Conservation (phyloP, 2,888 invertebrate genomes). For the Neoascia interrupta region DNA sequence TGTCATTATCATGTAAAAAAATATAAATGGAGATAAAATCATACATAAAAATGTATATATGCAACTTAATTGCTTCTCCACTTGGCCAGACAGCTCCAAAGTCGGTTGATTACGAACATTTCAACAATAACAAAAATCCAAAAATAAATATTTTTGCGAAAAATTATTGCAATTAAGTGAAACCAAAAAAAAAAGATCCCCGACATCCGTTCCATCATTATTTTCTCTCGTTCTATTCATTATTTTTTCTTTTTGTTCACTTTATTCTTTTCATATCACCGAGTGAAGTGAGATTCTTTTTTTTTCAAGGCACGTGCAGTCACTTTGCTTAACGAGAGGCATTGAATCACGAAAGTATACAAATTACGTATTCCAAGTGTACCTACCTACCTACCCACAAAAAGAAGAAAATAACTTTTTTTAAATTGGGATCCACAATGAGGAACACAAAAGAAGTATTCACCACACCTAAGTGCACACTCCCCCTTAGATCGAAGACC, state of each 20-base stretch:
- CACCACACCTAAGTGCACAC: slow-evolving; percentile 17
- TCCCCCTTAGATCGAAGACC: slow-evolving; percentile 4
- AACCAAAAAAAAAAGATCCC: slow-evolving; percentile 45
- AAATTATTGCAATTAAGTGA: slow-evolving; percentile 53
- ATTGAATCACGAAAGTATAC: slow-evolving; percentile 10
- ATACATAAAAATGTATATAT: not conserved
- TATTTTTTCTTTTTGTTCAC: not conserved
- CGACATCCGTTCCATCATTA: slow-evolving; percentile 48
- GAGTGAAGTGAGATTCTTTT: not conserved
- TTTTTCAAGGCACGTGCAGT: slow-evolving; percentile 42
- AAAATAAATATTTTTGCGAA: slow-evolving; percentile 32
- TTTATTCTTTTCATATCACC: slow-evolving; percentile 10
- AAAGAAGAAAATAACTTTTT: no score
- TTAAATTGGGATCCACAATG: slow-evolving; percentile 16
- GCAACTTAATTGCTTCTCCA: slow-evolving; percentile 4
- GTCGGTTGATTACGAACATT: slow-evolving; percentile 29
- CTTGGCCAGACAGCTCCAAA: slow-evolving; percentile 23
- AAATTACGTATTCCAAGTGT: slow-evolving; percentile 28
- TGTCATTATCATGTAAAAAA: no score
- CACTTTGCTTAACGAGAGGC: slow-evolving; percentile 4
- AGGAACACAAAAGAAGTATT: not conserved
- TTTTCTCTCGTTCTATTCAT: slow-evolving; percentile 4
- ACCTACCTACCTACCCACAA: not conserved
- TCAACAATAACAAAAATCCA: slow-evolving; percentile 13
- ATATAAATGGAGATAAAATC: not conserved